Conservation (phyloP, 2,797 vertebrate genomes). For the Hemitrygon akajei region DNA sequence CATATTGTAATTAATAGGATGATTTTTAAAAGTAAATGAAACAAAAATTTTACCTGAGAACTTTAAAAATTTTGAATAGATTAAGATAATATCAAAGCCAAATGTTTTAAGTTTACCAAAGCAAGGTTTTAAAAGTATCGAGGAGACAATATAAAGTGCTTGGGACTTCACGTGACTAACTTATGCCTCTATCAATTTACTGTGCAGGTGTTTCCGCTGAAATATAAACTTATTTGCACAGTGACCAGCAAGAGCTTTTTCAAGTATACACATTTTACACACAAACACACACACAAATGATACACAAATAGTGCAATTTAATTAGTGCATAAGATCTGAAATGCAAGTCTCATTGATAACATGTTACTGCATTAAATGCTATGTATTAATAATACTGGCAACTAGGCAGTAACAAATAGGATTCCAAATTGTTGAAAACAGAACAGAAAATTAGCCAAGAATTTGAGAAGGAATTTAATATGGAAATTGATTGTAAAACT, state of each 20-base stretch:
- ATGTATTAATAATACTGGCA: neutral
- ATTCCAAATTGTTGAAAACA: neutral
- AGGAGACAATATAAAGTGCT: conserved; percentile 7
- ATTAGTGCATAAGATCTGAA: conserved; percentile 2
- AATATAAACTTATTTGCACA: conserved; percentile 6
- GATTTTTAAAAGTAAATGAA: neutral
- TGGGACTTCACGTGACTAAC: conserved; percentile 1
- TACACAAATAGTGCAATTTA: conserved; percentile 24
- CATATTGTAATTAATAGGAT: neutral
- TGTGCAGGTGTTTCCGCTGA: neutral
- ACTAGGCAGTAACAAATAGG: neutral
- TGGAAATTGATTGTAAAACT: neutral
- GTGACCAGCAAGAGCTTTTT: conserved; percentile 5
- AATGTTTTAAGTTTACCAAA: conserved; percentile 14
- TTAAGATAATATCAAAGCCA: neutral
- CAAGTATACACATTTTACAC: neutral
- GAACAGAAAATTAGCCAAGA: neutral
- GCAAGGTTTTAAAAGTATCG: conserved; percentile 16
- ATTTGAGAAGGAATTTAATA: neutral
- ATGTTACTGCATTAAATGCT: conserved; percentile 7
- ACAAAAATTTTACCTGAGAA: conserved; percentile 12
- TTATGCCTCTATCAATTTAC: neutral
- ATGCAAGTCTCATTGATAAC: neutral
- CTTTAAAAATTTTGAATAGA: conserved; percentile 7
- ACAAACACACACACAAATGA: neutral